Conservation (phyloP, 2,113 vertebrate genomes). For the Lanius collurio region DNA sequence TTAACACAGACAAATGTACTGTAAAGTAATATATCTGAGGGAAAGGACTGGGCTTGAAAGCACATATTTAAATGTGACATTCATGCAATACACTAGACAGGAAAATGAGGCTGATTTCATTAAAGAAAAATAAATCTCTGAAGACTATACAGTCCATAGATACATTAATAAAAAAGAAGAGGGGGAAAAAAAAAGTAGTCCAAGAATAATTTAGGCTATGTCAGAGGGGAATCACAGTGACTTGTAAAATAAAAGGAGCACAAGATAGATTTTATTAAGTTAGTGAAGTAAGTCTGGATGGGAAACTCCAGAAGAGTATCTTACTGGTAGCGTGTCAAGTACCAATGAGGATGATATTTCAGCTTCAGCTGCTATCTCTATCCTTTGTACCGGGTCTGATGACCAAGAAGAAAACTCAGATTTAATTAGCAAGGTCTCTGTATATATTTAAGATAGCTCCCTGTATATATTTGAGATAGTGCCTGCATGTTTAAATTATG, state of each 20-base stretch:
- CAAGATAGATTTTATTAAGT: neutral
- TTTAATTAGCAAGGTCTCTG: neutral
- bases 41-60: neutral
- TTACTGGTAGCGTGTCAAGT: neutral
- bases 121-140: constrained; percentile 41
- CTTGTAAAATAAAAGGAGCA: neutral
- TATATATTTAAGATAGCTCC: neutral
- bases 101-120: constrained; percentile 33
- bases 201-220: neutral
- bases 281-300: neutral
- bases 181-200: neutral
- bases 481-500: neutral
- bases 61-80: constrained; percentile 34
- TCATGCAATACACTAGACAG: neutral
- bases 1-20: constrained; percentile 21
- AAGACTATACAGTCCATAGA: neutral
- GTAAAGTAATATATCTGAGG: constrained; percentile 13
- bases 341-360: neutral
- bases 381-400: neutral
- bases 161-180: neutral
- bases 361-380: neutral
- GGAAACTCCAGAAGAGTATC: neutral
- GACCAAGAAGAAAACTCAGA: neutral
- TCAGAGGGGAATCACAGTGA: neutral
- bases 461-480: neutral